Conservation (phyloP, 1,140 invertebrate species). For the Drosophila pseudoobscura region DNA sequence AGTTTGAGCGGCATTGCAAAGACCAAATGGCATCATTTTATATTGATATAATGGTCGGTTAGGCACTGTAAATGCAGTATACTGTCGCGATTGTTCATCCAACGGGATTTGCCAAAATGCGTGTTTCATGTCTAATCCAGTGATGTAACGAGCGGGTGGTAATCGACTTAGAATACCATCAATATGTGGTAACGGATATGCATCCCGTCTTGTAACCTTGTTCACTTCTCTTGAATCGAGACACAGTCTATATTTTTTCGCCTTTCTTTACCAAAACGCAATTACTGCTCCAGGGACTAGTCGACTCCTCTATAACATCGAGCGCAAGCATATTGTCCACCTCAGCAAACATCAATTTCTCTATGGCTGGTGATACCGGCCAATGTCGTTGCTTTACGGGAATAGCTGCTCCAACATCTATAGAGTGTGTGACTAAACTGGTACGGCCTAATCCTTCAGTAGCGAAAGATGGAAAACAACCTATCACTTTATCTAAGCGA, state of each 20-base stretch:
- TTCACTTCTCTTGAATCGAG: constrained; percentile 19
- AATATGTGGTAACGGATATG: constrained; percentile 39
- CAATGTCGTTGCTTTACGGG: background rate
- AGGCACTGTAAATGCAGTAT: constrained; percentile 10
- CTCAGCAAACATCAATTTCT: constrained; percentile 17
- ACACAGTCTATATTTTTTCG: background rate
- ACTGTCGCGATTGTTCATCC: constrained; percentile 1
- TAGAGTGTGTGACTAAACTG: too few species aligned
- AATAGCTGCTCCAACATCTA: too few species aligned
- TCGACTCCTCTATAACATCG: constrained; percentile 19
- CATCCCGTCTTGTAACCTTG: constrained; percentile 29
- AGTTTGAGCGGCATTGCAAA: constrained; percentile 81
- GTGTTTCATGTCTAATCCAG: too few species aligned
- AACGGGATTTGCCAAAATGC: constrained; percentile 63
- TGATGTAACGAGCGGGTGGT: too few species aligned
- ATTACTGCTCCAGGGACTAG: constrained; percentile 6
- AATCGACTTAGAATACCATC: constrained; percentile 37
- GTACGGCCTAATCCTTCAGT: too few species aligned
- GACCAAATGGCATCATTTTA: constrained; percentile 15
- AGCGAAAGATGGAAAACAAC: too few species aligned
- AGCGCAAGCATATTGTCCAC: constrained; percentile 16
- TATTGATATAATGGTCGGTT: constrained; percentile 13
- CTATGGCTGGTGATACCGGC: constrained; percentile 17
- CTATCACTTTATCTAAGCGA: too few species aligned
- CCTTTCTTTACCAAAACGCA: constrained; percentile 23